Conservation (phyloP, 2,113 vertebrate species). For the Poeciliopsis turrubarensis region DNA sequence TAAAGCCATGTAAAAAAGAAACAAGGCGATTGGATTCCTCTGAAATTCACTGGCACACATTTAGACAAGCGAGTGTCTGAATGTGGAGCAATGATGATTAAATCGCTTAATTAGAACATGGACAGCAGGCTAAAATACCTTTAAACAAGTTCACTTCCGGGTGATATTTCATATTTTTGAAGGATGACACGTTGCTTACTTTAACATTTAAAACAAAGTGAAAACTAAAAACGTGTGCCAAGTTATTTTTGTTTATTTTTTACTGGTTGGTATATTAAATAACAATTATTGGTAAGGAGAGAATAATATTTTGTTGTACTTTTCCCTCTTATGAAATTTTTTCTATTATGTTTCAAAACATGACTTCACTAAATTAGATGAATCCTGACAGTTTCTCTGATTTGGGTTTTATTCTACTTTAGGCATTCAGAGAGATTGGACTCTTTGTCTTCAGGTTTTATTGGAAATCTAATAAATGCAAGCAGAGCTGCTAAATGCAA, state of each 20-base stretch:
- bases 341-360: neutral
- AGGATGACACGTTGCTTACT: neutral
- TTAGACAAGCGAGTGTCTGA: neutral
- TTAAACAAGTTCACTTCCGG: neutral
- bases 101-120: neutral
- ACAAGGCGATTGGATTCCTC: neutral
- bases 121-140: neutral
- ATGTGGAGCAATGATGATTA: neutral
- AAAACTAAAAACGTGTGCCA: no score
- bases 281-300: neutral
- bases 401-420: neutral
- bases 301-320: neutral
- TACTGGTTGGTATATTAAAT: no score
- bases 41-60: neutral
- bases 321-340: neutral
- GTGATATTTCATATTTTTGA: neutral
- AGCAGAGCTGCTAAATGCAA: neutral
- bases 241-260: no score
- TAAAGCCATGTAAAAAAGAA: neutral
- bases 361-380: neutral
- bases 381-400: neutral
- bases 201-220: neutral
- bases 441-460: neutral
- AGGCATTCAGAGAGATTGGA: neutral
- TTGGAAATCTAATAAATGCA: neutral